Conservation (phyloP, 2,113 vertebrate species). For the Sardina pilchardus region DNA sequence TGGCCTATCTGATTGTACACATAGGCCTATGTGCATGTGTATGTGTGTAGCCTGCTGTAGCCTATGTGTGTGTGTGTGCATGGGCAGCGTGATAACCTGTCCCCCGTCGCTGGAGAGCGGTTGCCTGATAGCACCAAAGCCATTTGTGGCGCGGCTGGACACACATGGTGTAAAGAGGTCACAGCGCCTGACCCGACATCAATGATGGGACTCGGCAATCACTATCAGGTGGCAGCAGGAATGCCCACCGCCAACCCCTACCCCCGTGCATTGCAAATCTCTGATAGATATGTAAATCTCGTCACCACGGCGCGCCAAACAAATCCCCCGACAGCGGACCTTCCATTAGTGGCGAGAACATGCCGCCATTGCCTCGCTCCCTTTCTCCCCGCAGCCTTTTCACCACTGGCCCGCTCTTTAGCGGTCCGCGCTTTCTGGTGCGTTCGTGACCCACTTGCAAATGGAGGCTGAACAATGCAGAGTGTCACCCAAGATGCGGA, state of each 20-base stretch:
- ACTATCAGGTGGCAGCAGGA: neutral
- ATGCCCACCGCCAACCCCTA: neutral
- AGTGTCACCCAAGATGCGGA: neutral
- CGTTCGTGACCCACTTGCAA: neutral
- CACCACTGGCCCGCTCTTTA: neutral
- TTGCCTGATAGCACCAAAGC: neutral
- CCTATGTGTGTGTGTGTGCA: neutral
- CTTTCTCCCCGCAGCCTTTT: neutral
- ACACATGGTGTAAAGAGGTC: neutral
- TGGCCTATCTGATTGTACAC: neutral
- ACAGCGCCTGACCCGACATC: neutral
- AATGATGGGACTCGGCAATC: neutral
- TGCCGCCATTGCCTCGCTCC: neutral
- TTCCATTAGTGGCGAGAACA: neutral
- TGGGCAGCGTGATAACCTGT: neutral
- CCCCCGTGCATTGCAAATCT: too few species aligned
- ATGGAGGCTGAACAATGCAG: neutral
- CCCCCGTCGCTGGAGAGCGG: neutral
- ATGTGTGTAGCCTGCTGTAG: neutral
- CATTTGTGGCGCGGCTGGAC: neutral
- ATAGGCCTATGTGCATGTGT: neutral
- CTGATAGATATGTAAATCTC: neutral
- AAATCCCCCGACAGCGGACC: neutral
- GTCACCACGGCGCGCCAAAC: neutral
- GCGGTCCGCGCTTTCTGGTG: neutral